Conservation (phyloP, 2,113 vertebrate species). For the Archilochus colubris region DNA sequence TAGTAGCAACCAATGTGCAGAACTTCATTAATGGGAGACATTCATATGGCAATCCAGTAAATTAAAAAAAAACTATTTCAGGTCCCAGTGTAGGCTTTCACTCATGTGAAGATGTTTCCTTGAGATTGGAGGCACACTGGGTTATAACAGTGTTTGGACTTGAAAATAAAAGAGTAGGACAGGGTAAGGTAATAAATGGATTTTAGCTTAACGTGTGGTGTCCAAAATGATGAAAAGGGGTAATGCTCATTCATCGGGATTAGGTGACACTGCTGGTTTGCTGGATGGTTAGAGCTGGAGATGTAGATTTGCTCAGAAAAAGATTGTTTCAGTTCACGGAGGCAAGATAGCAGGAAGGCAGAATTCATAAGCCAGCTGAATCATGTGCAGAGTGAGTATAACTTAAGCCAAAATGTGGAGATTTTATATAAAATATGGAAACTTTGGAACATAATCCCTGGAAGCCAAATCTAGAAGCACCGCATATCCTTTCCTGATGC, state of each 20-base stretch:
- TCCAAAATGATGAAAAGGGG: neutral
- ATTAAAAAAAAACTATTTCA: neutral
- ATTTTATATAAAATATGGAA: neutral
- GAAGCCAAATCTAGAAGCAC: neutral
- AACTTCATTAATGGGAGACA: neutral
- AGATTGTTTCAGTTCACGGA: neutral
- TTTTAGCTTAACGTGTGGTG: neutral
- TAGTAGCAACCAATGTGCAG: neutral
- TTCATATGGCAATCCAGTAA: neutral
- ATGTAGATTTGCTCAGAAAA: neutral
- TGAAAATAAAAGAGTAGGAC: neutral
- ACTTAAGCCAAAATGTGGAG: neutral
- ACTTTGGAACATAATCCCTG: neutral
- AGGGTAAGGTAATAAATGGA: neutral
- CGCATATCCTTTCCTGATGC: accelerated
- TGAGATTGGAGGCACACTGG: neutral
- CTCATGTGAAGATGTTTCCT: neutral
- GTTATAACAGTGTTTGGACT: neutral
- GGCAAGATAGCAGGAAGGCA: neutral
- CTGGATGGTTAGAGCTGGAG: neutral
- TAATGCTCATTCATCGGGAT: neutral
- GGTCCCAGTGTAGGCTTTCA: neutral
- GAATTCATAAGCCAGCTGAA: neutral
- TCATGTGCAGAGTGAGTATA: neutral
- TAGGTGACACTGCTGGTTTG: neutral